Evolutionary conservation across 2,113 vertebrate species (phyloP).

Genomic region (Heteronetta atricapilla): DNA sequence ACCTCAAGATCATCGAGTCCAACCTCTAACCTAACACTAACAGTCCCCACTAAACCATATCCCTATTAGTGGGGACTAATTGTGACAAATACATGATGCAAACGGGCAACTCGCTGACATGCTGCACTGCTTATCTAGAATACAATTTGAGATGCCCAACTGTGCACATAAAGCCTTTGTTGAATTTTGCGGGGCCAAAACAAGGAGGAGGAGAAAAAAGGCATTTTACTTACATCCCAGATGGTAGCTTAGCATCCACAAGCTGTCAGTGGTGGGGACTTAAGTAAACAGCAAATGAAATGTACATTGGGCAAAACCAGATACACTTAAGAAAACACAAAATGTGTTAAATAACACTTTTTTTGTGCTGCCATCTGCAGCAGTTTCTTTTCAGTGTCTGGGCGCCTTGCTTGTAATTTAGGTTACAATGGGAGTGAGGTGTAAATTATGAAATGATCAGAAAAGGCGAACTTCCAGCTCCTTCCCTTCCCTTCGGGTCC

Average conservation of each 20-base stretch:
- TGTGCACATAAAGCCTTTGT: neutral
- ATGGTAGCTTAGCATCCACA: neutral
- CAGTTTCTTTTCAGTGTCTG: neutral
- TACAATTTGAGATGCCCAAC: neutral
- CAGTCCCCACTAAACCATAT: no score
- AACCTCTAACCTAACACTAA: no score
- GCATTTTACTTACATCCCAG: neutral
- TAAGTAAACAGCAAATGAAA: slow-evolving; percentile 7
- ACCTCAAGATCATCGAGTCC: no score
- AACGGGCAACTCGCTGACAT: neutral
- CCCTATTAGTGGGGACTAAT: no score
- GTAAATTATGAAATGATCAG: neutral
- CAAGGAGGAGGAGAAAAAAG: neutral
- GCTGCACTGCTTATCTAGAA: rapidly evolving
- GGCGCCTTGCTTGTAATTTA: neutral
- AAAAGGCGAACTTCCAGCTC: neutral
- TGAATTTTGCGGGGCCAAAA: neutral
- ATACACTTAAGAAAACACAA: slow-evolving; percentile 3
- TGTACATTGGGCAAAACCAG: slow-evolving; percentile 17
- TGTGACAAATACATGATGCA: neutral
- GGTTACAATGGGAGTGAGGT: neutral
- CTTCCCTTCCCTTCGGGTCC: neutral
- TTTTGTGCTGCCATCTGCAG: slow-evolving; percentile 23
- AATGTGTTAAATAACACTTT: neutral
- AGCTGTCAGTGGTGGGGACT: neutral